phyloP scores from a whole-genome alignment of 2,113 vertebrate genomes.

The Psammodynastes pulverulentus region DNA sequence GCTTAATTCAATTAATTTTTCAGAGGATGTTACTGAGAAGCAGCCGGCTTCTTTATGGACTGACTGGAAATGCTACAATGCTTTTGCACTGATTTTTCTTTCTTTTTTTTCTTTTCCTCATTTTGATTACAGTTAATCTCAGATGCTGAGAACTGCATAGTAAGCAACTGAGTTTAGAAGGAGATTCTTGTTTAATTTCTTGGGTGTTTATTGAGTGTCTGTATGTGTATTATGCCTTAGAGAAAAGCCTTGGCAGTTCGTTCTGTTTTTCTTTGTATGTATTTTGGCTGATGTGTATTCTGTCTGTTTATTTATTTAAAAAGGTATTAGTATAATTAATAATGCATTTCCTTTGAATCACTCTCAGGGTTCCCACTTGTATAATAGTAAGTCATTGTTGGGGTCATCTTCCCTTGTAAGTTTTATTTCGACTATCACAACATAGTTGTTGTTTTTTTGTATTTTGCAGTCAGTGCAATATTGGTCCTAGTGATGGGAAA shows the following conservation, averaged over 20 bases:
- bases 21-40: slow-evolving; percentile 24
- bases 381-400: slow-evolving; percentile 41
- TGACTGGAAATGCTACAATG: slow-evolving; percentile 12
- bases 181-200: slow-evolving; percentile 22
- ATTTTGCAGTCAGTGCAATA: slow-evolving; percentile 36
- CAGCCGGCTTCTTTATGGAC: slow-evolving; percentile 35
- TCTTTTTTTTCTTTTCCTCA: not conserved
- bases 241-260: slow-evolving; percentile 33
- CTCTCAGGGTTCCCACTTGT: not conserved
- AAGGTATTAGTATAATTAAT: not conserved
- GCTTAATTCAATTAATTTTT: slow-evolving; percentile 51
- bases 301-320: slow-evolving; percentile 13
- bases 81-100: not conserved
- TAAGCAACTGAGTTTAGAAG: slow-evolving; percentile 32
- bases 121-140: slow-evolving; percentile 31
- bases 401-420: slow-evolving; percentile 48
- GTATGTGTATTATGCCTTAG: slow-evolving; percentile 17
- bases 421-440: slow-evolving; percentile 41
- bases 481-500: slow-evolving; percentile 59
- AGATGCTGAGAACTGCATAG: not conserved
- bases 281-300: slow-evolving; percentile 49
- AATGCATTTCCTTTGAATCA: not conserved
- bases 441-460: slow-evolving; percentile 5
- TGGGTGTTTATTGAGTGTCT: slow-evolving; percentile 17
- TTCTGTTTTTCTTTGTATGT: slow-evolving; percentile 54